Conservation (phyloP, 2,797 vertebrate species). For the Sorex maritimensis region DNA sequence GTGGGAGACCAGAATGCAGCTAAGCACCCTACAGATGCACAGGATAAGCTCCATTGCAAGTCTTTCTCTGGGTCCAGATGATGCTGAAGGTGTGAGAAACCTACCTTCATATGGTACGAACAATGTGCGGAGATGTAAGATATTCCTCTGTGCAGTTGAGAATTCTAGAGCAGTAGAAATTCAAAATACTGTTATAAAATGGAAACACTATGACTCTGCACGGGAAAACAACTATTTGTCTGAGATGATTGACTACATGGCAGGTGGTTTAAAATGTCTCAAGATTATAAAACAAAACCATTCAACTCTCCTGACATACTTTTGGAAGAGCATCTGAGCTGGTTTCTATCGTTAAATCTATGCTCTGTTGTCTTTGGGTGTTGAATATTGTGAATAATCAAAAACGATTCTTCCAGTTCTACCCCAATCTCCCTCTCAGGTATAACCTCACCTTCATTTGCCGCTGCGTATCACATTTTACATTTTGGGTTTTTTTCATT, state of each 20-base stretch:
- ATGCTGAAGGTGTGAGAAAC: background rate
- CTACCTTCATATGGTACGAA: background rate
- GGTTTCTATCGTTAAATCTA: background rate
- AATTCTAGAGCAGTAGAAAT: slow-evolving; percentile 3
- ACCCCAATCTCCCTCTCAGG: background rate
- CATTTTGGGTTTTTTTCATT: slow-evolving; percentile 67
- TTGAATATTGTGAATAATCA: background rate
- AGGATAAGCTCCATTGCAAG: background rate
- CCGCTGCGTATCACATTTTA: background rate
- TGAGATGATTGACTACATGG: slow-evolving; percentile 13
- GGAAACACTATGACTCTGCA: slow-evolving; percentile 22
- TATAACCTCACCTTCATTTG: background rate
- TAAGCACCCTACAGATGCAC: background rate
- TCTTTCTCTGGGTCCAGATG: background rate
- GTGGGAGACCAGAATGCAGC: background rate
- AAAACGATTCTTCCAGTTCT: background rate
- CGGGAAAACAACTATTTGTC: slow-evolving; percentile 10
- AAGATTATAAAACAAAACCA: background rate
- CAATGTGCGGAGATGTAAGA: background rate
- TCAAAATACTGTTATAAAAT: background rate
- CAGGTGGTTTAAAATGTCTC: slow-evolving; percentile 45
- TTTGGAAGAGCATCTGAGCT: background rate
- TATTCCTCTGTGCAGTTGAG: background rate
- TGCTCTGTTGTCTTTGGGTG: background rate
- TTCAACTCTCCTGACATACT: slow-evolving; percentile 23